Evolutionary conservation across 2,113 vertebrate genomes (phyloP).

Genomic region (Heliornis fulica): DNA sequence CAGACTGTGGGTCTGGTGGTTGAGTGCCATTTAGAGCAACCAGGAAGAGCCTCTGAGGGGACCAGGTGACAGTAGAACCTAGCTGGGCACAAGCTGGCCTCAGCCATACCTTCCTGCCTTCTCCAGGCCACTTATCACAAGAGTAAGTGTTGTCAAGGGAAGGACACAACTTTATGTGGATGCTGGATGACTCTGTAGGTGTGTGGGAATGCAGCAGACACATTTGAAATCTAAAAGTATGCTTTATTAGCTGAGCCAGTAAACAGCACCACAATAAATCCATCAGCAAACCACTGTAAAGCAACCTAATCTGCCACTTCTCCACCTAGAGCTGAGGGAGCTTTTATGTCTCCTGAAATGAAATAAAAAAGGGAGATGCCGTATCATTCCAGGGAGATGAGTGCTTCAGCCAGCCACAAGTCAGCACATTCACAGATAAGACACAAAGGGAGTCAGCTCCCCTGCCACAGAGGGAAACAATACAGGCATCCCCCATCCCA

Average conservation of each 20-base stretch:
- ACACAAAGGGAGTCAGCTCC: background rate
- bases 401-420: background rate
- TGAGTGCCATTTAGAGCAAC: background rate
- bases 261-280: background rate
- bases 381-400: rapidly evolving
- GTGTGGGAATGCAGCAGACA: background rate
- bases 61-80: background rate
- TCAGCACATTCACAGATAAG: background rate
- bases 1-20: background rate
- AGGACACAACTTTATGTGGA: background rate
- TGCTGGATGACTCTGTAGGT: background rate
- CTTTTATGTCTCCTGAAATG: background rate
- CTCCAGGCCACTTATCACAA: background rate
- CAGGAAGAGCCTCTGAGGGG: background rate
- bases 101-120: background rate
- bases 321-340: background rate
- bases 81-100: background rate
- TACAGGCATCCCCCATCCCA: background rate
- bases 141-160: background rate
- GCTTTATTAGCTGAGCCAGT: background rate
- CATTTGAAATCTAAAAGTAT: background rate
- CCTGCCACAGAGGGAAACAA: background rate
- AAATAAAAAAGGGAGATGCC: background rate
- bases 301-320: background rate
- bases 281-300: background rate